A percentile compares a stretch with the other conserved stretches of the same genome.
Conservation (phyloP, 1,140 invertebrate genomes). For the Oryctes rhinoceros region DNA sequence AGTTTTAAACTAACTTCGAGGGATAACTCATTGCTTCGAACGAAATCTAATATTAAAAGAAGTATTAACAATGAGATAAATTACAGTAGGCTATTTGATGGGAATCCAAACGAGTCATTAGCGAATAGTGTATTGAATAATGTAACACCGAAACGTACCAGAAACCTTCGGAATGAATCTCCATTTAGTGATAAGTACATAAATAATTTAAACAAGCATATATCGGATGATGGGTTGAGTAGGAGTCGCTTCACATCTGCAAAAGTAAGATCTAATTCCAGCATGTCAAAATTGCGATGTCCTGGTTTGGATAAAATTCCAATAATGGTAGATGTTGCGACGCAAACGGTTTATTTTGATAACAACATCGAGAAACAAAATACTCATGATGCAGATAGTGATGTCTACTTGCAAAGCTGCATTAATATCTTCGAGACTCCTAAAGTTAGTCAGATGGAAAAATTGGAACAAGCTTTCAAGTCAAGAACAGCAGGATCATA, state of each 20-base stretch:
- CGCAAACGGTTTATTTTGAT: constrained; percentile 27
- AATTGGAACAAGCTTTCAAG: constrained; percentile 17
- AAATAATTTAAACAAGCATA: constrained; percentile 20
- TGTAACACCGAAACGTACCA: neutral
- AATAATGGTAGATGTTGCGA: constrained; percentile 27
- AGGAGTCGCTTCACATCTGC: neutral
- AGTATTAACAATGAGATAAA: neutral
- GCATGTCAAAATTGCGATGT: constrained; percentile 24
- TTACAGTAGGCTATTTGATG: neutral
- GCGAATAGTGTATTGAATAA: neutral
- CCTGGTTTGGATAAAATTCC: constrained; percentile 37
- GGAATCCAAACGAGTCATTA: neutral
- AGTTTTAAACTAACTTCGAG: neutral
- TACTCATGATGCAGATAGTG: neutral
- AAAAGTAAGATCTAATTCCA: constrained; percentile 12
- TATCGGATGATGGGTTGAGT: neutral
- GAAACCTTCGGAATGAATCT: neutral
- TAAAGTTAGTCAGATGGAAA: constrained; percentile 7
- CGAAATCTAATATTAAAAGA: neutral
- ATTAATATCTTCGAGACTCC: constrained; percentile 18
- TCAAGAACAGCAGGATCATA: neutral
- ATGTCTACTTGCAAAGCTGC: constrained; percentile 8
- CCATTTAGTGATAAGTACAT: neutral
- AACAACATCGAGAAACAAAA: neutral
- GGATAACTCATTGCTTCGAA: neutral